Evolutionary conservation across 2,888 invertebrate genomes (phyloP), one percentile per base, ranked within the genome.

Genomic region (Pycnomerus fuliginosus): DNA sequence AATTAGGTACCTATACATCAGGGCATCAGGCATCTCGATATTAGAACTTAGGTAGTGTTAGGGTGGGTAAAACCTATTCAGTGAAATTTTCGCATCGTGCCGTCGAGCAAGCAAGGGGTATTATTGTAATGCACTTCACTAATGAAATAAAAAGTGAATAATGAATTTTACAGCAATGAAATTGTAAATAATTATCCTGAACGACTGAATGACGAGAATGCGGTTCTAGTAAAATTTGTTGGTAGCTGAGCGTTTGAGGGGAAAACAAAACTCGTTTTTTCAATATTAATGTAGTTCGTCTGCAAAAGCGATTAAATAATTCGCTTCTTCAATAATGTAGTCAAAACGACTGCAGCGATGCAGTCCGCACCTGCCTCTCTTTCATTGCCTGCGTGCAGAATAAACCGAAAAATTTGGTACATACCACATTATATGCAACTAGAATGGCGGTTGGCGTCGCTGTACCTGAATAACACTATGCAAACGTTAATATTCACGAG

Each of bases 301-400:
- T 67, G 67, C 64, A 64, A 67, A 66, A 67, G 61, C 67, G 64
- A 68, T 68, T 66, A 65, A 68, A 68, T 68, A 66, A 68, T 68
- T 68, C 61, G 62, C 52, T 58, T 64, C 60, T 61, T 67, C 64
- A 67, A 67, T 68, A 68, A 68, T 68, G 61, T 60, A 66, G 55
- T 56, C 55, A 44, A 49, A 60, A 60, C 52, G 60, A 58, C 58
- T 61, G 60, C 56, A 57, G 57, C 45, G 52, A 50, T 58, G 55
- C 53, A 54, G 51, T 5, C 4, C 50, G 55, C 59, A 54, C 55
- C 49, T 55, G 57, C 50, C 50, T 51, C 53, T 44, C 42, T 43
- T 43, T 31, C 43, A 16, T 32, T 43, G 36, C 42, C 23, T 44
- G 35, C 38, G 33, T 34, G 34, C 44, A 39, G 29, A 20, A 34